Conservation (phyloP, 1,140 invertebrate genomes). For the Colletes latitarsis region DNA sequence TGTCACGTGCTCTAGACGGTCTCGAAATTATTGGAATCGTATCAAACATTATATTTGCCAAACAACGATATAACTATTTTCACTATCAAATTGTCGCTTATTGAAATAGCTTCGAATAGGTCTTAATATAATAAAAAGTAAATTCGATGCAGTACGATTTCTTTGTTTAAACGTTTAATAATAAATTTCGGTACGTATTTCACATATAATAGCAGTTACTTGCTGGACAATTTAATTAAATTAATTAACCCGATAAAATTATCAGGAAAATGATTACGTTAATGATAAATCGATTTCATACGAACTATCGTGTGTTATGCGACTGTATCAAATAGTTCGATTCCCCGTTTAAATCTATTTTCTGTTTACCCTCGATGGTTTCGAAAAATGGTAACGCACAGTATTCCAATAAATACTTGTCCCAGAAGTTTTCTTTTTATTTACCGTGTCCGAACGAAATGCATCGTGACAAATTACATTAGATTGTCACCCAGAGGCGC, state of each 20-base stretch:
- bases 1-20: background rate
- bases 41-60: background rate
- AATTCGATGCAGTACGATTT: too few species aligned
- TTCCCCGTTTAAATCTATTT: background rate
- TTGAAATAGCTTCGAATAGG: too few species aligned
- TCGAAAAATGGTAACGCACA: slow-evolving; percentile 10
- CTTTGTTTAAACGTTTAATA: too few species aligned
- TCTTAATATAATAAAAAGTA: too few species aligned
- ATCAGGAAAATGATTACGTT: background rate
- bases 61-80: too few species aligned
- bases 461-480: slow-evolving; percentile 41
- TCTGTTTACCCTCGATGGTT: background rate
- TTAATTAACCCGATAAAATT: background rate
- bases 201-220: background rate
- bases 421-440: slow-evolving; percentile 33
- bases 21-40: background rate
- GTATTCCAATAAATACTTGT: slow-evolving; percentile 9
- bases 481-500: slow-evolving; percentile 31
- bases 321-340: background rate
- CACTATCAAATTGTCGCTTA: too few species aligned
- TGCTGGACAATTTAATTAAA: slow-evolving; percentile 4
- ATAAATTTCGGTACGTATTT: too few species aligned
- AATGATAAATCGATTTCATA: slow-evolving; percentile 16
- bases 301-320: background rate
- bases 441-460: slow-evolving; percentile 32